Evolutionary conservation across 1,140 invertebrate genomes (phyloP).

Genomic region (Dryas iulia): DNA sequence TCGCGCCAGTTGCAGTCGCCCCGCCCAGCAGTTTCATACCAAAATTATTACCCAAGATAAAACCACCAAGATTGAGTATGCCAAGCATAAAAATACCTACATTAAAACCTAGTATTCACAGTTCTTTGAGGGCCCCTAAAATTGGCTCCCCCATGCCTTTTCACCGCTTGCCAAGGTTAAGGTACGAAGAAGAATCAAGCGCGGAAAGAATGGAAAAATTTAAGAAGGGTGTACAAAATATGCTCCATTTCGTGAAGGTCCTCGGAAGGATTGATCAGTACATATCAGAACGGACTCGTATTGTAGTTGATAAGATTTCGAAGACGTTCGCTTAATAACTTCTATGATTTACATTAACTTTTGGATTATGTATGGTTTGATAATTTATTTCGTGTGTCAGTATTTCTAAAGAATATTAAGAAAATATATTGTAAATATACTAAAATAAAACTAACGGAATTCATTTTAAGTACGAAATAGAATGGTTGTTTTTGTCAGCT

Average conservation of each 20-base stretch:
- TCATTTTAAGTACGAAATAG: no score
- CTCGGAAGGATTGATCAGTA: conserved; percentile 66
- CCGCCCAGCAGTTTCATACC: conserved; percentile 59
- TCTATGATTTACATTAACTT: neutral
- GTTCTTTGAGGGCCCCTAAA: conserved; percentile 38
- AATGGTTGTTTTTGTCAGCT: no score
- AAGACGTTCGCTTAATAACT: conserved; percentile 63
- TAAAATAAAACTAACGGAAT: no score
- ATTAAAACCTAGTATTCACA: conserved; percentile 37
- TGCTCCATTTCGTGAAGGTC: conserved; percentile 68
- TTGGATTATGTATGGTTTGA: neutral
- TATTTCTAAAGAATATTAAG: no score
- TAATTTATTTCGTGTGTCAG: neutral
- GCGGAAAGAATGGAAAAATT: conserved; percentile 70
- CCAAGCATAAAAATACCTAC: conserved; percentile 43
- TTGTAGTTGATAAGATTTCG: conserved; percentile 63
- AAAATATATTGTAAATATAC: no score
- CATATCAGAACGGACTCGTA: conserved; percentile 65
- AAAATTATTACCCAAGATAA: conserved; percentile 45
- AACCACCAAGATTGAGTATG: conserved; percentile 30
- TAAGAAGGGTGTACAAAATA: conserved; percentile 67
- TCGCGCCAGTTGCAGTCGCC: conserved; percentile 43
- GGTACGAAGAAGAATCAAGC: conserved; percentile 54
- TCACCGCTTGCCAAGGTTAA: conserved; percentile 22
- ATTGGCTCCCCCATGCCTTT: conserved; percentile 44